phyloP scores from a whole-genome alignment of 1,140 invertebrate species.

The Drosophila mojavensis region DNA sequence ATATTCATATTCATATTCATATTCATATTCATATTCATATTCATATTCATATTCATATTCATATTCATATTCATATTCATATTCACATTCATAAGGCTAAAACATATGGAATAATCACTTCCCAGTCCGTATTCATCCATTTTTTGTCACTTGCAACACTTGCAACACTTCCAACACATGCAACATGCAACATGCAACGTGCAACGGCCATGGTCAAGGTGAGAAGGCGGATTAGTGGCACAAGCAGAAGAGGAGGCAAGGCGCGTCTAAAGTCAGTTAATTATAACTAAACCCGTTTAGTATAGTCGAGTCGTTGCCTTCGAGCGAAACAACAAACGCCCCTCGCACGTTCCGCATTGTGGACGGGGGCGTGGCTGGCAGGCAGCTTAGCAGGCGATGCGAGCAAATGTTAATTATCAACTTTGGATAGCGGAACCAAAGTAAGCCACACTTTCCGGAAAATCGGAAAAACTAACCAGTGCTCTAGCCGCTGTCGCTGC shows the following conservation, averaged over 20 bases:
- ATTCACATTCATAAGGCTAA: too few relatives aligned
- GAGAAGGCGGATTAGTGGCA: constrained; percentile 5
- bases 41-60: too few relatives aligned
- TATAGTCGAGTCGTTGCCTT: constrained; percentile 10
- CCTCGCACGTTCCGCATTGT: background rate
- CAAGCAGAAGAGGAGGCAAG: constrained; percentile 9
- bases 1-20: too few relatives aligned
- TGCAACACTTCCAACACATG: too few relatives aligned
- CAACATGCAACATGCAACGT: background rate
- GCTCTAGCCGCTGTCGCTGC: constrained; percentile 2
- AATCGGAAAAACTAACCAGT: constrained; percentile 6
- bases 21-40: too few relatives aligned
- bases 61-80: too few relatives aligned
- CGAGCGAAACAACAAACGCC: constrained; percentile 42
- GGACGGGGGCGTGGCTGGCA: constrained; percentile 34
- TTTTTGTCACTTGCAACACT: too few relatives aligned
- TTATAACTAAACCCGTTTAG: constrained; percentile 54
- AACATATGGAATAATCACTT: too few relatives aligned
- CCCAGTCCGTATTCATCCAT: too few relatives aligned
- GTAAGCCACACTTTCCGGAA: constrained; percentile 81
- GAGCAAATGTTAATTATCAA: constrained; percentile 73
- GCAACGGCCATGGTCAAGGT: background rate
- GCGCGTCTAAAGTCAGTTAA: constrained; percentile 62
- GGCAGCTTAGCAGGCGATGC: constrained; percentile 42
- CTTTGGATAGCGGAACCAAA: constrained; percentile 75